A percentile compares a stretch with the other conserved stretches of the same genome.
phyloP scores from a whole-genome alignment of 2,113 vertebrate genomes.

The Syrrhaptes paradoxus region DNA sequence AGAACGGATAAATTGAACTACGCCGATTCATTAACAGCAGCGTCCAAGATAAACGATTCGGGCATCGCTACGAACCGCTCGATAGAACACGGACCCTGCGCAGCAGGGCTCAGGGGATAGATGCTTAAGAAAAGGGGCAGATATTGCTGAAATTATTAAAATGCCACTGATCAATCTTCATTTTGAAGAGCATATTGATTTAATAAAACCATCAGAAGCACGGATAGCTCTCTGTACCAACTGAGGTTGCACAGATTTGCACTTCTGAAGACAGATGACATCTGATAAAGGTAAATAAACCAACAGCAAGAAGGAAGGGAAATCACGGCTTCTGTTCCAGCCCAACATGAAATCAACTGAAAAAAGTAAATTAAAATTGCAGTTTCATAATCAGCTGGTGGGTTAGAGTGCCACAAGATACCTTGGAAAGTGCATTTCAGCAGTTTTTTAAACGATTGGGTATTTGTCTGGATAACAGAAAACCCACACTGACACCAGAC shows the following conservation, averaged over 20 bases:
- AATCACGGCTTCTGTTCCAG: neutral
- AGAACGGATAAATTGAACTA: neutral
- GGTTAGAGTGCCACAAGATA: neutral
- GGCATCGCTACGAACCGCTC: neutral
- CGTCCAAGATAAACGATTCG: neutral
- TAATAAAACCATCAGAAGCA: neutral
- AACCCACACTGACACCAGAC: neutral
- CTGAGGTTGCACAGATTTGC: neutral
- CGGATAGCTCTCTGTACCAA: neutral
- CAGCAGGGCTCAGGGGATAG: neutral
- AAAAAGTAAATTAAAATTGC: neutral
- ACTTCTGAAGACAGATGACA: neutral
- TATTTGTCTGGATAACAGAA: conserved; percentile 26
- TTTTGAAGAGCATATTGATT: neutral
- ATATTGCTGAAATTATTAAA: conserved; percentile 12
- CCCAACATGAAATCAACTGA: neutral
- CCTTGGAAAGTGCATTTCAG: conserved; percentile 30
- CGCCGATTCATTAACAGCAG: neutral
- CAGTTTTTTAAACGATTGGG: conserved; percentile 6
- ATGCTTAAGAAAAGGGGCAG: neutral
- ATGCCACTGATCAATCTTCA: neutral
- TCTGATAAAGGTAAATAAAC: conserved; percentile 5
- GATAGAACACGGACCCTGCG: neutral
- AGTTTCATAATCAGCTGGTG: conserved; percentile 25
- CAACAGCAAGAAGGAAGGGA: neutral